Evolutionary conservation across 2,113 vertebrate genomes (phyloP), one percentile per base, ranked within the genome.

Genomic region (Heterotis niloticus): DNA sequence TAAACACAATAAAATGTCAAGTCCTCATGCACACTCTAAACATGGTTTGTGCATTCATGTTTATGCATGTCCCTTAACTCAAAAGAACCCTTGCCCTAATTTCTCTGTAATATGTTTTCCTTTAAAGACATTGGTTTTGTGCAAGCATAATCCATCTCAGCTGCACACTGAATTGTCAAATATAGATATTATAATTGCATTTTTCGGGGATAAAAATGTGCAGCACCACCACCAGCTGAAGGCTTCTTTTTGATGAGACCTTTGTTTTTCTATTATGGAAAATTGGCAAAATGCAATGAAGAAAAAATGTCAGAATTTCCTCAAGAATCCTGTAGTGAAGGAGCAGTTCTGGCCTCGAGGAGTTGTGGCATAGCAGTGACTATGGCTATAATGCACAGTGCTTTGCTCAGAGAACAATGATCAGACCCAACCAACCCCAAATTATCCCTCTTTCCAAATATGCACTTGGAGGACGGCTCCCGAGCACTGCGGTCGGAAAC

Each of bases 401-500:
- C 78, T 84, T 80, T 81, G 81, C 81, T 80, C 18, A 26, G 81
- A 84, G 84, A 84, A 84, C 83, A 86, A 87, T 82, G 79, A 81
- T 78, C 62, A 34, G 67, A 79, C 70, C 60, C 75, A 82, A 81
- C 76, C 73, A 65, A 76, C 83, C 82, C 84, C 77, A 75, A 87
- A 84, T 79, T 84, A 89, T 88, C 88, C 81, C 87, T 85, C 84
- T 83, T 87, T 89, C 89, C 87, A 87, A 90, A 86, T 89, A 89
- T 88, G 86, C 88, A 87, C 86, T 90, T 85, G 85, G 85, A 88
- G 88, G 86, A 83, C 81, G 78, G 75, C 87, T 88, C 87, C 84
- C 83, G 87, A 88, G 89, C 84, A 83, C 85, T 88, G 90, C 81
- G 89, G 91, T 91, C 66, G 89, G 90, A 92, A 91, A 90, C 87